These are phyloP conservation scores for Ephialtes manifestator DNA, from an alignment of 2,888 invertebrate species.

Conservation along the genomic window DNA sequence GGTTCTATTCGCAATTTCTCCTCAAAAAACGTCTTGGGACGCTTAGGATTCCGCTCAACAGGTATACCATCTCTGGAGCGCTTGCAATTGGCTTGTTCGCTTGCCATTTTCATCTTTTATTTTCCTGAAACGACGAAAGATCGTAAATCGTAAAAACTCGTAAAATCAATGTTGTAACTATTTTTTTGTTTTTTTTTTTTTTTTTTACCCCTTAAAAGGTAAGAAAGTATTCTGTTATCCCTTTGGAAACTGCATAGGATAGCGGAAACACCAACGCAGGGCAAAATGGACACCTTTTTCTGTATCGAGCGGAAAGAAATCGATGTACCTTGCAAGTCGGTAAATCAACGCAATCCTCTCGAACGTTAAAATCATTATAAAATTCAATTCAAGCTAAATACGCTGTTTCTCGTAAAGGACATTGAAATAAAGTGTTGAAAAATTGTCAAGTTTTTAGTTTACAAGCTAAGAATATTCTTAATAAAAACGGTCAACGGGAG, in stretches of 20 bases:
- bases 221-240: constrained; percentile 41
- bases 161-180: too few relatives aligned
- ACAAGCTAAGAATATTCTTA: too few relatives aligned
- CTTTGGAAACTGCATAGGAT: constrained; percentile 65
- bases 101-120: neutral
- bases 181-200: too few relatives aligned
- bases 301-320: constrained; percentile 55
- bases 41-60: neutral
- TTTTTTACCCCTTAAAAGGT: too few relatives aligned
- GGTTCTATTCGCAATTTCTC: neutral
- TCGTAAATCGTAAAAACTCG: too few relatives aligned
- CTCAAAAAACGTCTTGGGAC: neutral
- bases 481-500: too few relatives aligned
- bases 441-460: too few relatives aligned
- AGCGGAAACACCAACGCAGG: constrained; percentile 56
- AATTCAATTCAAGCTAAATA: neutral
- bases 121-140: neutral
- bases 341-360: constrained; percentile 51
- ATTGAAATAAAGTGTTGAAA: too few relatives aligned
- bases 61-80: neutral
- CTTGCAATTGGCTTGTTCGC: neutral
- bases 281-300: constrained; percentile 64
- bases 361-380: constrained; percentile 22
- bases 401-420: too few relatives aligned
- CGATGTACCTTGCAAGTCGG: constrained; percentile 21